Conservation (phyloP, 2,113 vertebrate genomes). For the Delphinus delphis region DNA sequence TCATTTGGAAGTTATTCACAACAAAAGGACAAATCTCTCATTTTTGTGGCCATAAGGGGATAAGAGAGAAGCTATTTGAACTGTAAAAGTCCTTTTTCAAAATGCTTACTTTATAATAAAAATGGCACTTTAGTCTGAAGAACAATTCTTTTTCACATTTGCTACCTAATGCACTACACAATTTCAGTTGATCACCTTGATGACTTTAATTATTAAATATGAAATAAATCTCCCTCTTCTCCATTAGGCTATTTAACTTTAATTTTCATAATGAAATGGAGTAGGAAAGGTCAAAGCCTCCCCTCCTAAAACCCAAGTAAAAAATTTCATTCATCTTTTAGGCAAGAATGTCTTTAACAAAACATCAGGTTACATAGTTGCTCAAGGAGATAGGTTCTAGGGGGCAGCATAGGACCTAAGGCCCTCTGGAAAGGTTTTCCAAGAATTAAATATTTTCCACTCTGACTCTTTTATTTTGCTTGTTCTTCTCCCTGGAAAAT, state of each 20-base stretch:
- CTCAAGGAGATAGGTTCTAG: constrained; percentile 9
- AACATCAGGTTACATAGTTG: constrained; percentile 6
- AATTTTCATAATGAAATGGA: constrained; percentile 52
- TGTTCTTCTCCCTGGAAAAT: neutral
- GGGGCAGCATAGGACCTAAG: neutral
- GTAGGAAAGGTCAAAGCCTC: constrained; percentile 42
- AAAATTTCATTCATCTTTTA: constrained; percentile 41
- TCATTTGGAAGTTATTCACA: constrained; percentile 66
- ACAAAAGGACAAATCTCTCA: constrained; percentile 58
- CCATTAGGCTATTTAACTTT: constrained; percentile 61
- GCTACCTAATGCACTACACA: neutral
- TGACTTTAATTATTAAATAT: constrained; percentile 63
- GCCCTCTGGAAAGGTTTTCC: neutral
- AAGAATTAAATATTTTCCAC: neutral
- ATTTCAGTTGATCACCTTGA: constrained; percentile 50
- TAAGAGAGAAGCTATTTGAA: constrained; percentile 56
- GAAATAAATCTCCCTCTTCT: constrained; percentile 48
- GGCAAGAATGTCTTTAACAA: constrained; percentile 34
- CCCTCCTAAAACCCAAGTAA: neutral
- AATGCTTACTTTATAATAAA: constrained; percentile 54
- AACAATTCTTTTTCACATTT: constrained; percentile 57
- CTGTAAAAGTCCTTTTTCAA: constrained; percentile 38
- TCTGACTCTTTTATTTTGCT: neutral
- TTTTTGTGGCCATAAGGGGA: constrained; percentile 32
- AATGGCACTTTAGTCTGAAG: constrained; percentile 54